Conservation (phyloP, 2,888 invertebrate genomes). For the Atethmia centrago region DNA sequence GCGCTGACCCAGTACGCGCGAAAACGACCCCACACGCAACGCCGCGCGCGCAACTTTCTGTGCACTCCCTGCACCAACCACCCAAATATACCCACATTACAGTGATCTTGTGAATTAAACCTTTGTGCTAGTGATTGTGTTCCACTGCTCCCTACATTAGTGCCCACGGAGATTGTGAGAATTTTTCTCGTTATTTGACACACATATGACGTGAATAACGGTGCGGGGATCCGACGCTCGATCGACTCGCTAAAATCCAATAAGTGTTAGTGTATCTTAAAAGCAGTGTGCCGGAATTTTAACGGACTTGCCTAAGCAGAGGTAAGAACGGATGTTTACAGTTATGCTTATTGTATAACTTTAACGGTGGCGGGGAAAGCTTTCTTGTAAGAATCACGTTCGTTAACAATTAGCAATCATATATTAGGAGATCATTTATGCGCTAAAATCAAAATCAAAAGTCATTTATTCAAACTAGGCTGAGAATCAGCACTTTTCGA, state of each 20-base stretch:
- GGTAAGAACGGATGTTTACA: constrained; percentile 89
- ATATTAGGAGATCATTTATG: constrained; percentile 42
- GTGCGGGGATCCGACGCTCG: constrained; percentile 86
- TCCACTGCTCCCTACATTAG: constrained; percentile 72
- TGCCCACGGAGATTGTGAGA: constrained; percentile 77
- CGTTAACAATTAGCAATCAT: constrained; percentile 56
- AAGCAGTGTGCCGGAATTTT: constrained; percentile 88
- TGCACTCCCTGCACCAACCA: constrained; percentile 73
- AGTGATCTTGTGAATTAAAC: constrained; percentile 76
- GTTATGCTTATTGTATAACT: constrained; percentile 89
- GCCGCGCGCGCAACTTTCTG: constrained; percentile 75
- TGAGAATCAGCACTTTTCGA: too few relatives aligned
- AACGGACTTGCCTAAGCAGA: constrained; percentile 88
- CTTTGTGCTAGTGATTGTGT: constrained; percentile 82
- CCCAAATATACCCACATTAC: constrained; percentile 66
- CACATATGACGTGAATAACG: constrained; percentile 89
- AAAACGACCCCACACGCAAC: constrained; percentile 64
- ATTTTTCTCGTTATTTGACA: constrained; percentile 86
- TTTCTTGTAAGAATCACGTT: constrained; percentile 70
- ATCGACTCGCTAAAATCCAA: constrained; percentile 88
- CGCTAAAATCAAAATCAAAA: too few relatives aligned
- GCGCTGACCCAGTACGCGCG: constrained; percentile 69
- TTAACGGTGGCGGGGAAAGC: constrained; percentile 79
- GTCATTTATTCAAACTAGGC: too few relatives aligned
- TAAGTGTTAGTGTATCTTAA: constrained; percentile 87